Percentiles rank a stretch among this genome's conserved stretches.
These are phyloP conservation scores for Pampusana beccarii DNA, from an alignment of 2,113 vertebrate genomes.

Conservation along the genomic window DNA sequence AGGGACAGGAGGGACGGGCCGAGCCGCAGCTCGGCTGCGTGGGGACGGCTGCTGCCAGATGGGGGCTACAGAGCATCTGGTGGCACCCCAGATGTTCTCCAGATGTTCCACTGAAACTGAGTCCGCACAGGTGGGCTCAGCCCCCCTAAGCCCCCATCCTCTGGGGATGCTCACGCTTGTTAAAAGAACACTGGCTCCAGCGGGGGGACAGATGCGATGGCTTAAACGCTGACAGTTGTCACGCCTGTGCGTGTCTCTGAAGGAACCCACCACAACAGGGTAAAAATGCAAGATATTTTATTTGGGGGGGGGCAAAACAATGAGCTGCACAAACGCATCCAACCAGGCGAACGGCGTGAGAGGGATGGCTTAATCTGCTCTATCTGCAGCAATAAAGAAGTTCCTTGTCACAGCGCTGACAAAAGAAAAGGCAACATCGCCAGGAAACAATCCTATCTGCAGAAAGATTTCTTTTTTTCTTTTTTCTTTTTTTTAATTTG, in stretches of 20 bases:
- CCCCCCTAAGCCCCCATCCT: neutral
- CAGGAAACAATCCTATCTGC: constrained; percentile 63
- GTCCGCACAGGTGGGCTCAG: neutral
- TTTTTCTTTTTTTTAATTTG: constrained; percentile 30
- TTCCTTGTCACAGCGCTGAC: constrained; percentile 7
- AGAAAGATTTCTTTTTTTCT: neutral
- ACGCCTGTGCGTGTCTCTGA: accelerated
- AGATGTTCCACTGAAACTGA: neutral
- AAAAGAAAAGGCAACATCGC: constrained; percentile 31
- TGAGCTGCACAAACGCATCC: neutral
- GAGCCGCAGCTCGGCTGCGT: accelerated
- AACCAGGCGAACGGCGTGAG: neutral
- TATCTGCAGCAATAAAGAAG: constrained; percentile 17
- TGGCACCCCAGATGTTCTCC: neutral
- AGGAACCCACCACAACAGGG: neutral
- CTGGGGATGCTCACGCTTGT: neutral
- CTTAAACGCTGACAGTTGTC: neutral
- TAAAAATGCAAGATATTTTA: neutral
- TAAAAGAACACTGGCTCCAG: neutral
- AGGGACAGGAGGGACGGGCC: neutral
- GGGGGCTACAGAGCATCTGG: neutral
- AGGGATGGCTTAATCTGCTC: neutral
- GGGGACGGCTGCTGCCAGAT: neutral
- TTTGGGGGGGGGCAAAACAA: neutral
- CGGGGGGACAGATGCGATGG: accelerated